Percentiles rank a stretch among this genome's conserved stretches.
phyloP scores from a whole-genome alignment of 2,113 vertebrate species.

The Platichthys stellatus region DNA sequence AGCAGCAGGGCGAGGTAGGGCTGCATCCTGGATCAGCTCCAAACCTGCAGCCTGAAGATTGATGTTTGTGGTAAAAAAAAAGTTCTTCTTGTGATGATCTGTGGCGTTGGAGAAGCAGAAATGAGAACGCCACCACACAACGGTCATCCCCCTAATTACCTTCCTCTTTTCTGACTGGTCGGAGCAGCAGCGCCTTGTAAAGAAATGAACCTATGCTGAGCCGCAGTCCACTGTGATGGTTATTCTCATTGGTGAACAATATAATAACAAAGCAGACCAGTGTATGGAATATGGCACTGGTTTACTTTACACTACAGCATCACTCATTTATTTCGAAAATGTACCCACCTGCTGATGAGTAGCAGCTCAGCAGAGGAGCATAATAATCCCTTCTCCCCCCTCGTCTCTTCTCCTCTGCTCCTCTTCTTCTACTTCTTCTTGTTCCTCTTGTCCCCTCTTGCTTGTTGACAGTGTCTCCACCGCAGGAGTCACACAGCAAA shows the following conservation, averaged over 20 bases:
- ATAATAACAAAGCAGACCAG: conserved; percentile 5
- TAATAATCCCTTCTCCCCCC: conserved; percentile 38
- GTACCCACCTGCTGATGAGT: conserved; percentile 60
- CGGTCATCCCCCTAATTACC: conserved; percentile 22
- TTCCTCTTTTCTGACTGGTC: conserved; percentile 64
- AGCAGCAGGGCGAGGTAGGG: conserved; percentile 64
- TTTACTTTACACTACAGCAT: not conserved
- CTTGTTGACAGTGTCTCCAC: conserved; percentile 56
- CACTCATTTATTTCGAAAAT: not conserved
- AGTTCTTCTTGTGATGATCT: conserved; percentile 9
- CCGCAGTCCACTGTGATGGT: not conserved
- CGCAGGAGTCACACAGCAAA: conserved; percentile 63
- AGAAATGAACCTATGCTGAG: not conserved
- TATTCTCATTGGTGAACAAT: not conserved
- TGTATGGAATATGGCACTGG: not conserved
- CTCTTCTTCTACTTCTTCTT: conserved; percentile 34
- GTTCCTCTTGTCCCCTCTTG: conserved; percentile 38
- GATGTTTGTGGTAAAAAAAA: conserved; percentile 7
- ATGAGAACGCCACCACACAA: conserved; percentile 33
- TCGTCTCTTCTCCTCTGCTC: conserved; percentile 35
- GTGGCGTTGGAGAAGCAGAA: conserved; percentile 19
- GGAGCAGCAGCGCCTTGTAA: not conserved
- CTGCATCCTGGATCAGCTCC: conserved; percentile 74
- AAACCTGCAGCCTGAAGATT: conserved; percentile 38
- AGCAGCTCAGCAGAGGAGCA: conserved; percentile 14